Percentiles rank a stretch among this genome's conserved stretches.
Evolutionary conservation across 2,797 vertebrate species (phyloP).

Genomic region (Euphonia xanthogaster): DNA sequence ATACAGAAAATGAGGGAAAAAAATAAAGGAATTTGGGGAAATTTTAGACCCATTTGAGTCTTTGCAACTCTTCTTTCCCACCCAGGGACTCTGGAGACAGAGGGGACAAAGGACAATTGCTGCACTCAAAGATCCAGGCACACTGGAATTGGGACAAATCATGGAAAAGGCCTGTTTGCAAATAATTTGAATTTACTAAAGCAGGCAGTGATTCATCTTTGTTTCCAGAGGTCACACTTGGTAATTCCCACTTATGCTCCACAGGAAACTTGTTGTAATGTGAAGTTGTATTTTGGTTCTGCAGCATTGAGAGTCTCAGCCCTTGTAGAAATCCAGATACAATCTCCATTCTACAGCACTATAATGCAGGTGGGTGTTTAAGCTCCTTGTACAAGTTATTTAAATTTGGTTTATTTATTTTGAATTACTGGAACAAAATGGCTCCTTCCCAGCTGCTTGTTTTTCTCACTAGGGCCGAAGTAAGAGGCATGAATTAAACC

Average conservation of each 20-base stretch:
- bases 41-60: neutral
- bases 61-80: accelerated
- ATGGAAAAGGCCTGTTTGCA: neutral
- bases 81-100: neutral
- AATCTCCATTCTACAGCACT: neutral
- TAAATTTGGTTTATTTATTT: neutral
- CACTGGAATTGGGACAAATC: neutral
- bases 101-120: neutral
- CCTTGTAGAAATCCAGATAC: neutral
- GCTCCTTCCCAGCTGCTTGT: neutral
- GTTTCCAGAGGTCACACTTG: neutral
- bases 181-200: neutral
- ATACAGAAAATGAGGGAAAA: accelerated
- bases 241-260: neutral
- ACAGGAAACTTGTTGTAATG: neutral
- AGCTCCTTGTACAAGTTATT: neutral
- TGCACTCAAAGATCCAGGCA: neutral
- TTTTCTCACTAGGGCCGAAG: neutral
- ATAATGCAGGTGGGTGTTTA: neutral
- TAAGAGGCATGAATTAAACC: neutral
- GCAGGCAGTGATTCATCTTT: neutral
- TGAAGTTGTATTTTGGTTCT: neutral
- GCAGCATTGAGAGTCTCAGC: neutral
- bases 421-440: neutral
- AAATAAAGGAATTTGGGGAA: neutral